Conservation (phyloP, 2,113 vertebrate species). For the Oncorhynchus clarkii region DNA sequence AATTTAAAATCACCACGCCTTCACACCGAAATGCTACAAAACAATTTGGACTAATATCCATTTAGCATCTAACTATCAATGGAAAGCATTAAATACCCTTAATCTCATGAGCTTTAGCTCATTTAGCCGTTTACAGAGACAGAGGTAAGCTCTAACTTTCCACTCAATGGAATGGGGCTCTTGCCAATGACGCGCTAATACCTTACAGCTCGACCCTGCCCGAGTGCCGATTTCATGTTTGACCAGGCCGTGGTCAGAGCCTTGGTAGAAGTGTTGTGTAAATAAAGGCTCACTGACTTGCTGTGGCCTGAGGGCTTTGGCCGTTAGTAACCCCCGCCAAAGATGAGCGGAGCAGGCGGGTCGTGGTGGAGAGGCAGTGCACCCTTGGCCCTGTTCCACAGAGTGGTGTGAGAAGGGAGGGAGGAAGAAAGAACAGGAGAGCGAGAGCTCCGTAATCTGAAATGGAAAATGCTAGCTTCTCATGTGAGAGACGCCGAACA, state of each 20-base stretch:
- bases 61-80: no score
- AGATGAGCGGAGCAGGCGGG: background rate
- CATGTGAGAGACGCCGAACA: background rate
- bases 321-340: background rate
- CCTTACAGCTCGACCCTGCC: background rate
- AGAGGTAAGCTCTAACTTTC: no score
- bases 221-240: constrained; percentile 7
- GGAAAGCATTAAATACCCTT: no score
- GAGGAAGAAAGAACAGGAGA: background rate
- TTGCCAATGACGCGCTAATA: background rate
- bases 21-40: no score
- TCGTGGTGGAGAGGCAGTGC: background rate
- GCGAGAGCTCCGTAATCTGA: background rate
- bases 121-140: no score
- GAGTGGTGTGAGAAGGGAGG: background rate
- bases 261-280: constrained; percentile 17
- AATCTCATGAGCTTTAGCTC: no score
- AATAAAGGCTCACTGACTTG: constrained; percentile 18
- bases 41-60: no score
- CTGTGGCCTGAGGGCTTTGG: background rate
- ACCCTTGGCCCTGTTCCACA: background rate
- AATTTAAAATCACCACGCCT: no score
- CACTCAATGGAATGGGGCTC: no score
- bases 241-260: background rate
- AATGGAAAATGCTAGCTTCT: background rate